Evolutionary conservation across 2,797 vertebrate genomes (phyloP), one percentile per base, ranked within the genome.

Genomic region (Enteromius paludinosus): DNA sequence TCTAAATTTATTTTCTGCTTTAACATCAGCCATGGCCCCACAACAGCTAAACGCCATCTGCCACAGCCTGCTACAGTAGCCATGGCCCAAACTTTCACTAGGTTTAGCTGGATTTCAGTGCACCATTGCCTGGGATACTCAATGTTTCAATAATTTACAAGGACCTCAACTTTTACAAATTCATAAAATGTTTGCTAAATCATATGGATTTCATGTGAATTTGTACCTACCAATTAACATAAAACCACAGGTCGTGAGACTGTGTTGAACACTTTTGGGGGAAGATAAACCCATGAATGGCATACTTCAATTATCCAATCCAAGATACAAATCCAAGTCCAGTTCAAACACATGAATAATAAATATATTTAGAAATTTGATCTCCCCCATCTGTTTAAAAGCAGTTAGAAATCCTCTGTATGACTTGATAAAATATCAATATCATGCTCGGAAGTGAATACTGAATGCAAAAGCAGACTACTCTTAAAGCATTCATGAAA

Each of bases 401-500:
- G 52, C 33, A 17, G 52, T 74, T 41, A n/a, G 20, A 74, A 15
- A 11, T 73, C 11, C 5, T 35, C 52, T 59, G 52, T 38, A 33
- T 59, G 52, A 41, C 49, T 41, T 33, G 33, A 59, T 25, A 41
- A 59, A 73, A 23, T 35, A 74, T 54, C 18, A 9, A 41, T 38
- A 41, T 14, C 33, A 41, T 25, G 14, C n/a, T 74, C 8, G 14
- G 56, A 74, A 74, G 30, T 56, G 52, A 59, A 59, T 71, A 73
- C 79, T 71, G 68, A 79, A 47, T 25, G 7, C 71, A 64, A 62
- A 77, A 62, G 38, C 38, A 64, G 38, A 47, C 41, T 75, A 25
- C 72, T 59, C 52, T 54, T 74, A 74, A 59, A 59, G 52, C n/a
- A 17, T 75, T 75, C 20, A 76, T 54, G 28, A 73, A 73, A 73